Base-by-base conservation (phyloP, 1,140 invertebrate species). In the Cyclina sinensis region DNA sequence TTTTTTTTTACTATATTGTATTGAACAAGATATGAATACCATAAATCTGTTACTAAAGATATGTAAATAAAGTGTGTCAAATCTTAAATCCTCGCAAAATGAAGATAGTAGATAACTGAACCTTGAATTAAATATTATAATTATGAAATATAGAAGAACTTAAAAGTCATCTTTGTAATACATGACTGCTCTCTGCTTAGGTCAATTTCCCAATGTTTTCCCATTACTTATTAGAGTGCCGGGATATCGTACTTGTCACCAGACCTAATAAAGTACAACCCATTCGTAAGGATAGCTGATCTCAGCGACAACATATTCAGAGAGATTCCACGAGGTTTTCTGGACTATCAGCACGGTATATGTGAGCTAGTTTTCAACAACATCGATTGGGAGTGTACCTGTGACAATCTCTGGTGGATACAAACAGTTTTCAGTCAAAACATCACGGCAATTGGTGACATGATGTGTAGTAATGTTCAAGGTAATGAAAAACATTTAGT, bases 371-470 rank as follows among this genome's bases (percentile, higher is more conserved):
- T 24, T 21, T 27, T 85, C 0, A 57, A 85, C n/a, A 74, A 85
- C 68, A 85, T 85, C 18, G 65, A 70, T 0, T 85, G 82, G 82
- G 37, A 70, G 12, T 85, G 82, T 57, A 35, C 82, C 12, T 85
- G 82, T 57, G 82, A 85, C 68, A 30, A 74, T 21, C 18, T 59
- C 3, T 57, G 48, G 65, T 74, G 43, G 65, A 18, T 85, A 12
- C 65, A 74, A 9, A 32, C 30, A 18, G 37, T 27, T 27, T 0
- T 37, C 1, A 35, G 11, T n/a, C 30, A 54, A 21, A 70, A 85
- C 30, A 57, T 85, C 5, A 37, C 68, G 16, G 21, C 74, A 9
- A 32, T 16, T 2, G 62, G 62, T 35, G 48, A 74, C 27, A 30
- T 24, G 7, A 59, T 73, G 43, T 85, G 82, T 32, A 57, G 12